phyloP scores from a whole-genome alignment of 53 echinoderm and acorn worm species.

The Paracentrotus lividus region DNA sequence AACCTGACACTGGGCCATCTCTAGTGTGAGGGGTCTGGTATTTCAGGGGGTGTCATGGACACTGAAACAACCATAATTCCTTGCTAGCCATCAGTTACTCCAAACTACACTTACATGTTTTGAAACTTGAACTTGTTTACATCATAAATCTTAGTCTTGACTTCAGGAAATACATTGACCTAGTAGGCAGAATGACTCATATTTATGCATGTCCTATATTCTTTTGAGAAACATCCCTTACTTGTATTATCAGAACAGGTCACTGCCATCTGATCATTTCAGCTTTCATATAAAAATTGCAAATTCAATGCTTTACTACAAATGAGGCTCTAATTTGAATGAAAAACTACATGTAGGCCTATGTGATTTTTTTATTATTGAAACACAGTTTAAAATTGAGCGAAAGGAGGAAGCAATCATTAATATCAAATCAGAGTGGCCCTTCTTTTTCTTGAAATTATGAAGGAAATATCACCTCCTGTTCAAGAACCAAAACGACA shows the following conservation, averaged over 20 bases:
- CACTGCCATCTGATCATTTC: not conserved
- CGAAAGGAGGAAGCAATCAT: too few species aligned
- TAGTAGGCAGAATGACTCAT: slow-evolving; percentile 4
- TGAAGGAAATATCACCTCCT: too few species aligned
- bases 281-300: not conserved
- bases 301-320: not conserved
- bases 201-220: not conserved
- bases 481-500: too few species aligned
- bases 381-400: too few species aligned
- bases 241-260: not conserved
- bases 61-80: too few species aligned
- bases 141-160: slow-evolving; percentile 10
- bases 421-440: not conserved
- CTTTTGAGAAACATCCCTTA: not conserved
- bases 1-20: too few species aligned
- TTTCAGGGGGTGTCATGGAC: too few species aligned
- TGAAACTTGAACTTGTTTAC: slow-evolving; percentile 6
- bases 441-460: not conserved
- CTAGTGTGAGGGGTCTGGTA: too few species aligned
- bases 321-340: not conserved
- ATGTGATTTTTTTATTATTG: not conserved
- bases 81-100: too few species aligned
- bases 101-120: not conserved
- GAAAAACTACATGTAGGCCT: not conserved
- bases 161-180: slow-evolving; percentile 7